Base-by-base conservation (phyloP, 1,140 invertebrate species). In the Zeugodacus cucurbitae region DNA sequence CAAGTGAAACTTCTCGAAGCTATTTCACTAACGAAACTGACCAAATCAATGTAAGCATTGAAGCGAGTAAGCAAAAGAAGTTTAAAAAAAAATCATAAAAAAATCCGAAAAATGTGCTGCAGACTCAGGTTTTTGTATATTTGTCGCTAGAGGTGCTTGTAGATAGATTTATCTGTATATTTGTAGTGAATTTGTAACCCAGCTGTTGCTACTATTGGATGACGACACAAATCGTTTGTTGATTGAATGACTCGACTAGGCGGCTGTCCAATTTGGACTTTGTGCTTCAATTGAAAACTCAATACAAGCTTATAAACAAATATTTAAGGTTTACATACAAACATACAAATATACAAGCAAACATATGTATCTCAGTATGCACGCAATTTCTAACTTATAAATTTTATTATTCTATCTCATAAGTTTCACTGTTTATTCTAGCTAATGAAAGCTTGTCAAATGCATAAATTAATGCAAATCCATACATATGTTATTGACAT, bases 1-100 rank as follows among this genome's bases (percentile, higher is more conserved):
- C 41, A 3, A 82, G 41, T 82, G 74, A 82, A 82, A 82, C 74
- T 82, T 82, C 74, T 82, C 41, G 74, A 82, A 74, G 22, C 74
- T 22, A 26, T 82, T 44, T 26, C n/a, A n/a, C 22, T 82, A 41
- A 62, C n/a, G 41, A 48, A 44, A 54, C n/a, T 22, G 48, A 82
- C 11, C 37, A 62, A 62, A 62, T 62, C 2, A 62, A 78, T 22
- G n/a, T 82, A 37, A 20, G 10, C 74, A 48, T 48, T 22, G 26
- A 29, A 67, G 29, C 37, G 17, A 22, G 17, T 22, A 8, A 3
- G 70, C 70, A 37, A 41, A 78, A 44, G 37, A 10, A n/a, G 14
- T 6, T 34, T 10, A 10, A 78, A 7, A 78, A 22, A 17, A 78
- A 82, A 34, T 41, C 2, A 41, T 74, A 7, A 41, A 74, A 74